Percentiles rank a stretch among this genome's conserved stretches.
These are phyloP conservation scores for Odontophorus gujanensis DNA, from an alignment of 2,113 vertebrate species.

Conservation along the genomic window DNA sequence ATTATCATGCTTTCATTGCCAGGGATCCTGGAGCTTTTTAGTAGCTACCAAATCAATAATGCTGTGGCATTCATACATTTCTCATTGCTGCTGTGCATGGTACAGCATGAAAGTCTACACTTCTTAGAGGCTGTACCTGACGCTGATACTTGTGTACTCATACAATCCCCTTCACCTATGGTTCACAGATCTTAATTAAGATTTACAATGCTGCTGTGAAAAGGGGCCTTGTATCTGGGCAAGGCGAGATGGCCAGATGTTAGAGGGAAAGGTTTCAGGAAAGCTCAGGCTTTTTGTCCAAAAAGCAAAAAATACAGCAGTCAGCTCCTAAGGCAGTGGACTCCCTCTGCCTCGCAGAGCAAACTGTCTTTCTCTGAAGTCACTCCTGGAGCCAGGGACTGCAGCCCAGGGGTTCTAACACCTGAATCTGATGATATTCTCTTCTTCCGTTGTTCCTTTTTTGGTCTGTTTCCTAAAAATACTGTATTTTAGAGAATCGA, in stretches of 20 bases:
- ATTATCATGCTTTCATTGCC: conserved; percentile 56
- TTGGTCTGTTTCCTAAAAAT: background rate
- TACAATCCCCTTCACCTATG: conserved; percentile 20
- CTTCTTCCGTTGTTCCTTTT: background rate
- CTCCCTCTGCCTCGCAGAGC: background rate
- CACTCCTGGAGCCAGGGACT: background rate
- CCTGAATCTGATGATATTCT: background rate
- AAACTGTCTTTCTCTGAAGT: background rate
- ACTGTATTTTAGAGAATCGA: background rate
- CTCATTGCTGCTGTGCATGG: background rate
- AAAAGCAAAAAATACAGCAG: background rate
- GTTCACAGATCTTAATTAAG: conserved; percentile 58
- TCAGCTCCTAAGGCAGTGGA: background rate
- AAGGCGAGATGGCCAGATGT: background rate
- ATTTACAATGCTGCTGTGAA: background rate
- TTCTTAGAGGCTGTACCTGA: background rate
- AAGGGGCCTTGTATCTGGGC: conserved; percentile 21
- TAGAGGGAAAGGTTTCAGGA: conserved; percentile 14
- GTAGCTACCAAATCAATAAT: conserved; percentile 56
- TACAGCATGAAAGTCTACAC: background rate
- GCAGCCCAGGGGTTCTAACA: background rate
- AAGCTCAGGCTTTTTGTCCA: conserved; percentile 22
- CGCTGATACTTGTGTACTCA: background rate
- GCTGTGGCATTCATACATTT: conserved; percentile 40
- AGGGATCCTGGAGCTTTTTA: conserved; percentile 39